Percentiles rank a stretch among this genome's conserved stretches.
Evolutionary conservation across 2,113 vertebrate species (phyloP).

Genomic region (Amazona vittata): DNA sequence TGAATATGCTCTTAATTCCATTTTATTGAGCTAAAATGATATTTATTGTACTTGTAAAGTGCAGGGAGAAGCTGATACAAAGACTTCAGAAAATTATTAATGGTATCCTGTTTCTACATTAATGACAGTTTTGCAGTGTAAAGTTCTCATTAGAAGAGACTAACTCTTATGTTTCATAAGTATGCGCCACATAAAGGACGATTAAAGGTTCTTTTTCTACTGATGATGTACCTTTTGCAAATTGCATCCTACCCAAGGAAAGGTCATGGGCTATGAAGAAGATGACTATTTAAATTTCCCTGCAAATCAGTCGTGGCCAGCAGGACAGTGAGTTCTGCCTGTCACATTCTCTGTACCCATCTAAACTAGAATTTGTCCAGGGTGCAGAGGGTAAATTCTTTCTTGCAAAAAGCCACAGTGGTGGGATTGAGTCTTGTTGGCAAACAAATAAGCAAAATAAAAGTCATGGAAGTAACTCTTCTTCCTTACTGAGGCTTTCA

Average conservation of each 20-base stretch:
- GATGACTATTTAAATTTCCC: background rate
- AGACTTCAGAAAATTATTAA: background rate
- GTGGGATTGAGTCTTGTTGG: background rate
- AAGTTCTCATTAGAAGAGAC: background rate
- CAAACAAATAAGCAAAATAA: background rate
- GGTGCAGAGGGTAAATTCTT: background rate
- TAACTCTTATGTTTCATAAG: background rate
- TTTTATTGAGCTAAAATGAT: background rate
- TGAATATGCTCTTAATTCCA: background rate
- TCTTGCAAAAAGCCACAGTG: background rate
- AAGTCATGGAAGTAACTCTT: background rate
- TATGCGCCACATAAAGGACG: background rate
- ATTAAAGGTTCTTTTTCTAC: background rate
- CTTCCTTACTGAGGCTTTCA: background rate
- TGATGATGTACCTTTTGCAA: background rate
- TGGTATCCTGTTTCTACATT: background rate
- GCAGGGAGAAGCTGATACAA: background rate
- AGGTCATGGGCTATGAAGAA: background rate
- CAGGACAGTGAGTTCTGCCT: background rate
- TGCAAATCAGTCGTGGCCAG: background rate
- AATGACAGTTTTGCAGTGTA: background rate
- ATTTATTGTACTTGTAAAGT: background rate
- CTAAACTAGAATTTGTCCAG: background rate
- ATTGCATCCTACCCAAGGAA: background rate
- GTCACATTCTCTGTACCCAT: background rate